Evolutionary conservation across 2,888 invertebrate species (phyloP).

Genomic region (Herminia tarsipennalis): DNA sequence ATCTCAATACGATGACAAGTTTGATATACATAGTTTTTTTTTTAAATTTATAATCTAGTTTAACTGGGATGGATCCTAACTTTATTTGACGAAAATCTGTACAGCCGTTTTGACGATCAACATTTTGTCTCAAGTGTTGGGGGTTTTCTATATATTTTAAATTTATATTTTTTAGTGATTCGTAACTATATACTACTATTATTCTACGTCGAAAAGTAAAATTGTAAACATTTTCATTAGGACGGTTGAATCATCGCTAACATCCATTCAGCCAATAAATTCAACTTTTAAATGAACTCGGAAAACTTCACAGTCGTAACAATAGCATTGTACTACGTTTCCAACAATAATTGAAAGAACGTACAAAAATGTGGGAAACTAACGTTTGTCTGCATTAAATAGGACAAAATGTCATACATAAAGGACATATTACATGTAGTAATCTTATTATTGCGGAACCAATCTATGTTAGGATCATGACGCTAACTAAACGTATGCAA

Average conservation of each 20-base stretch:
- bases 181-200: too few species aligned
- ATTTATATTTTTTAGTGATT: too few species aligned
- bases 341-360: constrained; percentile 14
- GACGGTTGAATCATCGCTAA: not conserved
- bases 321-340: constrained; percentile 10
- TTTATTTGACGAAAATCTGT: too few species aligned
- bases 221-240: not conserved
- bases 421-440: constrained; percentile 17
- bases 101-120: too few species aligned
- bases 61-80: too few species aligned
- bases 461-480: constrained; percentile 33
- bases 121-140: too few species aligned
- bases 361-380: constrained; percentile 13
- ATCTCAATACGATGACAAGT: too few species aligned
- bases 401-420: constrained; percentile 16
- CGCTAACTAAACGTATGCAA: constrained; percentile 28
- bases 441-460: constrained; percentile 34
- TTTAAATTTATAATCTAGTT: too few species aligned
- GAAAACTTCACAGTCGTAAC: constrained; percentile 3
- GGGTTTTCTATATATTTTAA: too few species aligned
- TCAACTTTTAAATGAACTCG: constrained; percentile 3
- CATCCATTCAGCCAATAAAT: constrained; percentile 1
- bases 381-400: constrained; percentile 8
- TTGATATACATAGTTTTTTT: too few species aligned
- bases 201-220: too few species aligned